phyloP scores from a whole-genome alignment of 2,888 invertebrate genomes.

The Thera britannica region DNA sequence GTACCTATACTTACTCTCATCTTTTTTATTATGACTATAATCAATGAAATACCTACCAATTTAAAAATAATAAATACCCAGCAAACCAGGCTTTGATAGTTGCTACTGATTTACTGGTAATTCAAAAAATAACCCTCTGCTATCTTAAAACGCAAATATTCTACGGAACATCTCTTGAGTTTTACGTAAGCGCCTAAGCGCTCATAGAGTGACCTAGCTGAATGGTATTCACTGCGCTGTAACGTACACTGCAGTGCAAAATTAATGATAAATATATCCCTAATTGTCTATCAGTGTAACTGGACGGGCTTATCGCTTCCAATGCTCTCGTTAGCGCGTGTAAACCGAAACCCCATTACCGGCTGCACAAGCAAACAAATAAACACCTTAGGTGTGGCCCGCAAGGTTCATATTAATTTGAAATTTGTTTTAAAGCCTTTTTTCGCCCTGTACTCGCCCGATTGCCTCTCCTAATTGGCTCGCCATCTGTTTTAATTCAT shows the following conservation, averaged over 20 bases:
- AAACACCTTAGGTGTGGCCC: constrained; percentile 50
- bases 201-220: constrained; percentile 21
- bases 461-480: constrained; percentile 84
- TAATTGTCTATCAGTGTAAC: constrained; percentile 83
- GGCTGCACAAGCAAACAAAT: constrained; percentile 49
- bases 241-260: constrained; percentile 69
- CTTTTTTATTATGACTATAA: no score
- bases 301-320: constrained; percentile 75
- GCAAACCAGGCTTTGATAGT: no score
- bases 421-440: constrained; percentile 62
- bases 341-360: constrained; percentile 79
- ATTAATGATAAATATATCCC: constrained; percentile 80
- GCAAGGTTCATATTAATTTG: constrained; percentile 53
- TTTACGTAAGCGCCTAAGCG: background rate
- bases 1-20: no score
- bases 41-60: no score
- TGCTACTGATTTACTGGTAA: no score
- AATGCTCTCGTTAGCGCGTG: constrained; percentile 79
- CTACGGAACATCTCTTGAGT: background rate
- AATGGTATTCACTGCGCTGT: constrained; percentile 34
- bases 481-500: constrained; percentile 84
- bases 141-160: background rate
- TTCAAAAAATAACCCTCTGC: background rate
- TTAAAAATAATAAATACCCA: no score
- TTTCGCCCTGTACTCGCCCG: constrained; percentile 80